Evolutionary conservation across 2,113 vertebrate species (phyloP).

Genomic region (Crotophaga sulcirostris): DNA sequence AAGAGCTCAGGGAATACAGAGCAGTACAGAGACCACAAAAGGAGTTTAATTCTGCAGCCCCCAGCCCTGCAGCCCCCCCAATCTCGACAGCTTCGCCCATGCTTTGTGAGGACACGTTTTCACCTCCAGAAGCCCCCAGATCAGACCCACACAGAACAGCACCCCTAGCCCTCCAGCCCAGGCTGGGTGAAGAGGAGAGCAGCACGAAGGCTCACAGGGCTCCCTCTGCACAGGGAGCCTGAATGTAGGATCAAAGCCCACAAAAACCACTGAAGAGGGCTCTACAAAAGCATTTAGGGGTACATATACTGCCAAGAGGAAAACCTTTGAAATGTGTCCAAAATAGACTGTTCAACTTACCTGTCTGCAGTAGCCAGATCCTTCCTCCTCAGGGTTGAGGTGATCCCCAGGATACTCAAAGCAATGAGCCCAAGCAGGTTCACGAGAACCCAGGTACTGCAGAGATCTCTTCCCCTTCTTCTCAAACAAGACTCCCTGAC

Average conservation of each 20-base stretch:
- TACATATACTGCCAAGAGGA: rapidly evolving
- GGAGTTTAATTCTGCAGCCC: neutral
- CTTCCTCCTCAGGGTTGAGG: neutral
- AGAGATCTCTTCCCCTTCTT: neutral
- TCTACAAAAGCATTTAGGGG: neutral
- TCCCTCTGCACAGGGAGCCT: neutral
- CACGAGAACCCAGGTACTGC: rapidly evolving
- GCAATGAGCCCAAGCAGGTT: neutral
- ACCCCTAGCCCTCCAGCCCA: neutral
- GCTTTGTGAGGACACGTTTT: rapidly evolving
- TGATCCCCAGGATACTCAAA: neutral
- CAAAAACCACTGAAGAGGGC: neutral
- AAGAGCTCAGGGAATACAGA: neutral
- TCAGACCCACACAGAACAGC: neutral
- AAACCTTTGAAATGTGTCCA: neutral
- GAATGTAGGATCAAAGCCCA: neutral
- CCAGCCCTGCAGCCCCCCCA: rapidly evolving
- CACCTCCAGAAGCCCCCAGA: neutral
- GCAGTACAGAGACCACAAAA: neutral
- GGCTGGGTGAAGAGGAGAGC: neutral
- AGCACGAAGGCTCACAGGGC: neutral
- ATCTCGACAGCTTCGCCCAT: rapidly evolving
- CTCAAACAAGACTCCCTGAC: neutral
- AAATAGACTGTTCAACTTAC: neutral
- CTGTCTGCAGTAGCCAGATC: neutral